These are phyloP conservation scores for Tachuris rubrigastra DNA, from an alignment of 2,113 vertebrate genomes.

Conservation along the genomic window DNA sequence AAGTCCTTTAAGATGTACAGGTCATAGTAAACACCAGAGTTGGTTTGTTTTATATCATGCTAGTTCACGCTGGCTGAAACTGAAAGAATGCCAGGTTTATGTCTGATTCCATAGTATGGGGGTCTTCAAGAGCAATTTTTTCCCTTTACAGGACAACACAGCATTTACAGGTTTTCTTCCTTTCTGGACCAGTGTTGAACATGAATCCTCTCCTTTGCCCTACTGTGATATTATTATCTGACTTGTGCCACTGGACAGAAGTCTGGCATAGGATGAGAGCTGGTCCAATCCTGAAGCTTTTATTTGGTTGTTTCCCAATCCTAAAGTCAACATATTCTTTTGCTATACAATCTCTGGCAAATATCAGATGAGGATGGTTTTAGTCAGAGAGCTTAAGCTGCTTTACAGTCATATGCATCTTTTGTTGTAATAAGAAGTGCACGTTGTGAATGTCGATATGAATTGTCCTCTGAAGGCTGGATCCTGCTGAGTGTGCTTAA, in stretches of 20 bases:
- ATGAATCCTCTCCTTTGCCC: not conserved
- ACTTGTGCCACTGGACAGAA: not conserved
- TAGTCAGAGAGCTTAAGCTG: not conserved
- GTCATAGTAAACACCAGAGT: not conserved
- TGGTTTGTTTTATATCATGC: conserved; percentile 7
- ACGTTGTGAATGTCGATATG: not conserved
- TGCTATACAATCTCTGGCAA: not conserved
- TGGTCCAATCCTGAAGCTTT: not conserved
- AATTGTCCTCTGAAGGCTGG: not conserved
- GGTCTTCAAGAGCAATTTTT: not conserved
- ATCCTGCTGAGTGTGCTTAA: not conserved
- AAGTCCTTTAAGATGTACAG: not conserved
- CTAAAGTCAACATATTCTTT: not conserved
- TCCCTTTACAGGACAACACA: conserved; percentile 10
- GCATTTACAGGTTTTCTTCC: conserved; percentile 4
- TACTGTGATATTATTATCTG: not conserved
- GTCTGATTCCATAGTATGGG: not conserved
- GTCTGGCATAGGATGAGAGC: not conserved
- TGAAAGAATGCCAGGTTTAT: conserved; percentile 1
- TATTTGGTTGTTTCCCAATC: not conserved
- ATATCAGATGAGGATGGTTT: not conserved
- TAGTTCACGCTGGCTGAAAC: conserved; percentile 17
- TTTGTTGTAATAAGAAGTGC: not conserved
- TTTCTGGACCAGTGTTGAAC: not conserved
- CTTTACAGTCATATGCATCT: not conserved